Conservation (phyloP, 1,140 invertebrate genomes). For the Drosophila gunungcola region DNA sequence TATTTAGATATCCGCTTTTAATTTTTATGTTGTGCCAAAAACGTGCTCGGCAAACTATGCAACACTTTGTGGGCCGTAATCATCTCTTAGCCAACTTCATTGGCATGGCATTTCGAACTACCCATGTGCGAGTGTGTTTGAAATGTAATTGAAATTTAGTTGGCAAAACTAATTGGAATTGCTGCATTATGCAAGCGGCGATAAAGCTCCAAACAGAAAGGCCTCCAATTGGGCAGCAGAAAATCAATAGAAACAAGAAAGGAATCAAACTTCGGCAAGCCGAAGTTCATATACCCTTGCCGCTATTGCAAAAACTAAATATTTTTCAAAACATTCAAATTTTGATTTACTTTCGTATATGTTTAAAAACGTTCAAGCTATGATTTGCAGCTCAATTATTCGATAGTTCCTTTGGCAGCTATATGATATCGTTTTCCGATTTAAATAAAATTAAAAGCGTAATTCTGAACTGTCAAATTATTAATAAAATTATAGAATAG, state of each 20-base stretch:
- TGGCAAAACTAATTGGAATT: conserved; percentile 74
- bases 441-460: too few species aligned
- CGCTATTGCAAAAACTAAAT: too few species aligned
- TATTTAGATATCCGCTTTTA: conserved; percentile 1
- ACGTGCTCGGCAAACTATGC: conserved; percentile 46
- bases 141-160: conserved; percentile 79
- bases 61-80: conserved; percentile 51
- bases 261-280: too few species aligned
- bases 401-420: too few species aligned
- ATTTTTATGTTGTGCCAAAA: conserved; percentile 14
- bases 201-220: conserved; percentile 27
- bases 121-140: conserved; percentile 32
- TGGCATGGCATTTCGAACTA: conserved; percentile 13
- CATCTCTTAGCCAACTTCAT: conserved; percentile 45
- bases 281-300: too few species aligned
- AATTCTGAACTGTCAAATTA: too few species aligned
- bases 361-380: too few species aligned
- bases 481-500: too few species aligned
- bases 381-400: too few species aligned
- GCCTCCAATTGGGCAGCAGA: background rate
- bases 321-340: too few species aligned
- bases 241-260: background rate
- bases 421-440: too few species aligned
- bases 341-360: too few species aligned
- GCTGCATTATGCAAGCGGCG: conserved; percentile 69